Base-by-base conservation (phyloP, 2,113 vertebrate genomes). In the Acrocephalus arundinaceus region DNA sequence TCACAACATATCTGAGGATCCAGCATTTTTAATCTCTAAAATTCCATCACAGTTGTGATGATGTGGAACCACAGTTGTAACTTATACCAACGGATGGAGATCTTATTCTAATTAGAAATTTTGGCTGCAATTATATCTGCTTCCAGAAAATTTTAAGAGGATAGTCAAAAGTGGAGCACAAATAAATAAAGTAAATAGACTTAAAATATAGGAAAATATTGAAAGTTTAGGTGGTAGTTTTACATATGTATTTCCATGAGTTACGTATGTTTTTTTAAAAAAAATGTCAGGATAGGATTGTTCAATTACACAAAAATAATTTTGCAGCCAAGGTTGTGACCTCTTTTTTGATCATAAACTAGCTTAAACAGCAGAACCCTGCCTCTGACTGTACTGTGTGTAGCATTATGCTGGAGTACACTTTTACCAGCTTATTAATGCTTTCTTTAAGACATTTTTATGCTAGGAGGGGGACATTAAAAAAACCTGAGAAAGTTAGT, bases 241-340 rank as follows among this genome's bases (percentile, higher is more conserved):
- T 58, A 5, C 2, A 1, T 39, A 12, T 10, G 3, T 15, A 24
- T 85, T 90, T 74, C 4, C 11, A 65, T 0, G 0, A 72, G 11
- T 25, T 35, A 43, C 7, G 21, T 16, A 8, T 39, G 0, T 5
- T 54, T 9, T 54, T 9, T 66, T 86, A 45, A 7, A 4, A 10
- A 59, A 45, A 54, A 74, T 2, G 0, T 3, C 14, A 52, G 11
- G 15, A 30, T 57, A 15, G 0, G 2, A 28, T 62, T 82, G 20
- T 45, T 81, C 57, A 33, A 39, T 5, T 31, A 35, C 6, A 45
- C 3, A 18, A 31, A 78, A 72, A 67, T 6, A 55, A 57, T 71
- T 87, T 74, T 58, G 4, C 52, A 28, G 7, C 11, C 0, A 3
- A 57, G 13, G 1, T 28, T 68, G 15, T 59, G 46, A 46, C 4